Evolutionary conservation across 2,797 vertebrate genomes (phyloP).

Genomic region (Yasuhikotakia modesta): DNA sequence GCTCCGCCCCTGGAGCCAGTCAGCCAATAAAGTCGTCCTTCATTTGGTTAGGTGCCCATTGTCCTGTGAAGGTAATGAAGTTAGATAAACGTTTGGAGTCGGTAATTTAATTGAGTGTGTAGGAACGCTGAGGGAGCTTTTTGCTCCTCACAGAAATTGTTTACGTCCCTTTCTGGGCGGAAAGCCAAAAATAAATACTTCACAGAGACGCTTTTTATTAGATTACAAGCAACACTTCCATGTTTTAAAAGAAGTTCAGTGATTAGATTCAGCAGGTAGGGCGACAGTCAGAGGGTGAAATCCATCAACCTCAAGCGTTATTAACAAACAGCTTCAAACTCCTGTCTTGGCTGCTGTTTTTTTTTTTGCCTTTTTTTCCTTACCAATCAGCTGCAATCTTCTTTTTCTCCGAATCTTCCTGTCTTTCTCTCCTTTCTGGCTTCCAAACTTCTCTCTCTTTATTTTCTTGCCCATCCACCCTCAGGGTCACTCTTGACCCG

Average conservation of each 20-base stretch:
- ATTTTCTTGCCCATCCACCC: constrained; percentile 66
- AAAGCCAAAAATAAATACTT: constrained; percentile 26
- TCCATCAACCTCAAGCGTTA: constrained; percentile 47
- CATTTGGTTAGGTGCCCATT: constrained; percentile 28
- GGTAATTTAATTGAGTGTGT: constrained; percentile 5
- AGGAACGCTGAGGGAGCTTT: constrained; percentile 39
- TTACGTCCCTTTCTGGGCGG: constrained; percentile 21
- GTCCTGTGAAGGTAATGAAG: constrained; percentile 30
- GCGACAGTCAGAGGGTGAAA: too few relatives aligned
- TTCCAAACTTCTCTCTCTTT: constrained; percentile 62
- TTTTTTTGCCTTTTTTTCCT: constrained; percentile 60
- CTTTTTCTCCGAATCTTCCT: constrained; percentile 66
- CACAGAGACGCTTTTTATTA: constrained; percentile 18
- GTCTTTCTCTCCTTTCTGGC: constrained; percentile 66
- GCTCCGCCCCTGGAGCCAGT: constrained; percentile 1
- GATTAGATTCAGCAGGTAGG: constrained; percentile 18
- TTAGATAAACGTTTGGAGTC: constrained; percentile 30
- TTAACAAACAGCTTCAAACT: constrained; percentile 57
- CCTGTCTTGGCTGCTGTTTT: constrained; percentile 71
- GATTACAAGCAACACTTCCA: constrained; percentile 32
- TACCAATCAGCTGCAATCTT: constrained; percentile 65
- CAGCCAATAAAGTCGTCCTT: constrained; percentile 12
- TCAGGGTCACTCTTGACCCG: constrained; percentile 96
- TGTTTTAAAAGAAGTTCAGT: constrained; percentile 1
- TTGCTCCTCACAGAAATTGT: constrained; percentile 22